These are phyloP conservation scores for Danionella dracula DNA, from an alignment of 2,797 vertebrate species.

Conservation along the genomic window DNA sequence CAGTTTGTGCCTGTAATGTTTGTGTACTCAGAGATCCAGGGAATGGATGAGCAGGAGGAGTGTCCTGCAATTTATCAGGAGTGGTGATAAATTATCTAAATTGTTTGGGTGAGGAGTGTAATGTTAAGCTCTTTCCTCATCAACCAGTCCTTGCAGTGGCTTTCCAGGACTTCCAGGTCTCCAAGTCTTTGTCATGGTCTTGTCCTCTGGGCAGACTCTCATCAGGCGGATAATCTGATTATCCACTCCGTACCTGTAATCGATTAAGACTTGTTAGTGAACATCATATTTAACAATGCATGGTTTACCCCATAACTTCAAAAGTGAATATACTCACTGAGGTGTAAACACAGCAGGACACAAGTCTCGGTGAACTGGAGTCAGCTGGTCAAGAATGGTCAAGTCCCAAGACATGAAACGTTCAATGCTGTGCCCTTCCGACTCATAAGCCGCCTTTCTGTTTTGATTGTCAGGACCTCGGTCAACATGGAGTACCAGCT, in stretches of 20 bases:
- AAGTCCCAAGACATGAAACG: neutral
- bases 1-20: too few species aligned
- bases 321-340: neutral
- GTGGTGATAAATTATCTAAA: too few species aligned
- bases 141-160: too few species aligned
- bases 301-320: too few species aligned
- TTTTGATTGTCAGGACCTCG: neutral
- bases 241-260: neutral
- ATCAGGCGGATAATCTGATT: neutral
- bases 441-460: neutral
- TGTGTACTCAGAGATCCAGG: neutral
- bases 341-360: neutral
- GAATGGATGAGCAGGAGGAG: neutral
- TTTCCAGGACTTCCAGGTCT: too few species aligned
- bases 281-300: too few species aligned
- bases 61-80: neutral
- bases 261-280: too few species aligned
- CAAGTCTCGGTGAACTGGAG: neutral
- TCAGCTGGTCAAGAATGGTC: neutral
- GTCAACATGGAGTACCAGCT: neutral
- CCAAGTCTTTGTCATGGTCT: slow-evolving; percentile 4
- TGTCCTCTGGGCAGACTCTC: neutral
- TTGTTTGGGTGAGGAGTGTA: too few species aligned
- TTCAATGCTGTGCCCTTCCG: neutral
- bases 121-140: too few species aligned